These are phyloP conservation scores for Galerucella calmariensis DNA, from an alignment of 2,888 invertebrate genomes.

Conservation along the genomic window DNA sequence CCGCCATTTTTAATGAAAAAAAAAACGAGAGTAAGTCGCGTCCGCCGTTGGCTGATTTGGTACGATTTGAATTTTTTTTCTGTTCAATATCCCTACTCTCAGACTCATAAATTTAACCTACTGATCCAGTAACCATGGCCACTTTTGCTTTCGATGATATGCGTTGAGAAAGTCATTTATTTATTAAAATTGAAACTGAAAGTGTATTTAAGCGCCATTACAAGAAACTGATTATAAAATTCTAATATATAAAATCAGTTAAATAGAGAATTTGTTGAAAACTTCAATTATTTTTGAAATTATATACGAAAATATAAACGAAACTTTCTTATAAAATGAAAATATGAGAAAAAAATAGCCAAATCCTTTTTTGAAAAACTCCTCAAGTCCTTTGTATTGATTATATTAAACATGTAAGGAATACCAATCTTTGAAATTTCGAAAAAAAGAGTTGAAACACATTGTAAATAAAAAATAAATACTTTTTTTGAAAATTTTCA, in stretches of 20 bases:
- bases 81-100: slow-evolving; percentile 22
- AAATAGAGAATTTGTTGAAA: no score
- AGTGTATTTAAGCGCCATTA: slow-evolving; percentile 7
- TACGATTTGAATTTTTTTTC: slow-evolving; percentile 37
- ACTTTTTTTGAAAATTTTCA: no score
- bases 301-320: no score
- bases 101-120: slow-evolving; percentile 62
- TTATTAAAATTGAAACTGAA: slow-evolving; percentile 26
- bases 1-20: slow-evolving; percentile 44
- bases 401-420: no score
- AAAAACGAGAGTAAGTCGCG: slow-evolving; percentile 50
- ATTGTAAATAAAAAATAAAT: no score
- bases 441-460: no score
- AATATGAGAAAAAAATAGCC: no score
- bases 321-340: no score
- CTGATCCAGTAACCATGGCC: slow-evolving; percentile 73
- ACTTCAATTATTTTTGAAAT: no score
- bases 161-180: slow-evolving; percentile 53
- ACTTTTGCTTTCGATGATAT: slow-evolving; percentile 60
- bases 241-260: neutral
- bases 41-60: slow-evolving; percentile 51
- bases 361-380: no score
- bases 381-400: no score
- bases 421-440: no score
- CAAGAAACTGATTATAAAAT: neutral